Conservation (phyloP, 2,888 invertebrate genomes). For the Xanthorhoe designata region DNA sequence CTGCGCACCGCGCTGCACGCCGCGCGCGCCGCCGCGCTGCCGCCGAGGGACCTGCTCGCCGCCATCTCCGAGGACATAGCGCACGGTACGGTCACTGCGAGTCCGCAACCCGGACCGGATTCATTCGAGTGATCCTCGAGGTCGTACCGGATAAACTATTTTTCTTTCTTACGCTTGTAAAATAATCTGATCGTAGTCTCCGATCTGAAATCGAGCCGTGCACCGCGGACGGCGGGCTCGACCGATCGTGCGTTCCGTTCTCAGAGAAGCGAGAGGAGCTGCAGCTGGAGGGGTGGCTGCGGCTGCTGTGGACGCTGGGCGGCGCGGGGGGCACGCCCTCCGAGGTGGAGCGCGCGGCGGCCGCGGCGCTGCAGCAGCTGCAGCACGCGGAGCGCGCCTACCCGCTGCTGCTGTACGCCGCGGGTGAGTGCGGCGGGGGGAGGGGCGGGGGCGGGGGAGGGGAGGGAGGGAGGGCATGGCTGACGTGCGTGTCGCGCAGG, state of each 20-base stretch:
- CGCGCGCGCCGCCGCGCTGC: conserved; percentile 44
- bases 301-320: conserved; percentile 50
- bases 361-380: conserved; percentile 47
- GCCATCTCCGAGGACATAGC: conserved; percentile 24
- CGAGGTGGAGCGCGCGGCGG: conserved; percentile 48
- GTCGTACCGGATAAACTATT: too few relatives aligned
- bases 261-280: conserved; percentile 35
- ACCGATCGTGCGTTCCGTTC: background rate
- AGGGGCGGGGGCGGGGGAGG: conserved; percentile 26
- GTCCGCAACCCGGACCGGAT: too few relatives aligned
- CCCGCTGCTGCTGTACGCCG: conserved; percentile 58
- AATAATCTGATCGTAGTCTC: too few relatives aligned
- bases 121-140: too few relatives aligned
- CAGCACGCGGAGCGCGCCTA: conserved; percentile 49
- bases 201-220: too few relatives aligned
- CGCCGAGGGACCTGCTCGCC: conserved; percentile 31
- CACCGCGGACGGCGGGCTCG: background rate
- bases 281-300: conserved; percentile 58
- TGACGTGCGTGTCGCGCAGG: conserved; percentile 44
- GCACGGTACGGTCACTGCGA: conserved; percentile 23
- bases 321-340: conserved; percentile 39
- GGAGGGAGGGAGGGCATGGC: background rate
- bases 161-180: too few relatives aligned
- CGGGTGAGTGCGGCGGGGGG: conserved; percentile 54
- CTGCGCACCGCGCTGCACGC: conserved; percentile 48